Base-by-base conservation (phyloP, 2,113 vertebrate species). In the Dasyprocta punctata region DNA sequence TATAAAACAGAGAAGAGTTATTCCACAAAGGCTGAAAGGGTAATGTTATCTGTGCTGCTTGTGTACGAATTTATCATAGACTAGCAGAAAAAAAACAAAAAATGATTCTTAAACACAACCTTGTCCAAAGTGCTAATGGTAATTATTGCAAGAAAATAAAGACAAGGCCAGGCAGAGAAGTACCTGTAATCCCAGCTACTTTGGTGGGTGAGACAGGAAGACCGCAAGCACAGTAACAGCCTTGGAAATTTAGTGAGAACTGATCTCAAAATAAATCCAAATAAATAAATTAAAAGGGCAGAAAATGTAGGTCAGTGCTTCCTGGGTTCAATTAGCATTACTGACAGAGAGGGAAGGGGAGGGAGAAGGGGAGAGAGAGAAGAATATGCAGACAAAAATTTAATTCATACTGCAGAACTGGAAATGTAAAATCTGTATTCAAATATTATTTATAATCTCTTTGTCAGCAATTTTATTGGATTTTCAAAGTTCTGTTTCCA, bases 301-400 rank as follows among this genome's bases (percentile, higher is more conserved):
- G n/a, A 71, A 71, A 41, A 41, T 12, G 20, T 73, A 41, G 69
- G 11, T 41, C 38, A 41, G 69, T 41, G 69, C 69, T 73, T 69
- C 20, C 9, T 73, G n/a, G 36, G 20, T 73, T 22, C 3, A 41
- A 24, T 73, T 24, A 1, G 1, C 19, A 20, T 22, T n/a, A 41
- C 20, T 24, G 20, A 41, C n/a, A 12, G 14, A n/a, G 65, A 19
- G 16, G 65, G 65, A 69, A 6, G 1, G 10, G n/a, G 20, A 4
- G 36, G 36, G 19, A 2, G 8, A 9, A 4, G 38, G 69, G 7
- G 1, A 8, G 16, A n/a, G n/a, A 10, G n/a, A 41, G 16, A n/a
- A 16, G 36, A 36, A 33, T 14, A 11, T 30, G 13, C 11, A 65
- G 20, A 41, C 3, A n/a, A 73, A 24, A 71, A 41, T 24, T 73